These are phyloP conservation scores for Volucella inanis DNA, from an alignment of 2,888 invertebrate genomes.

Conservation along the genomic window DNA sequence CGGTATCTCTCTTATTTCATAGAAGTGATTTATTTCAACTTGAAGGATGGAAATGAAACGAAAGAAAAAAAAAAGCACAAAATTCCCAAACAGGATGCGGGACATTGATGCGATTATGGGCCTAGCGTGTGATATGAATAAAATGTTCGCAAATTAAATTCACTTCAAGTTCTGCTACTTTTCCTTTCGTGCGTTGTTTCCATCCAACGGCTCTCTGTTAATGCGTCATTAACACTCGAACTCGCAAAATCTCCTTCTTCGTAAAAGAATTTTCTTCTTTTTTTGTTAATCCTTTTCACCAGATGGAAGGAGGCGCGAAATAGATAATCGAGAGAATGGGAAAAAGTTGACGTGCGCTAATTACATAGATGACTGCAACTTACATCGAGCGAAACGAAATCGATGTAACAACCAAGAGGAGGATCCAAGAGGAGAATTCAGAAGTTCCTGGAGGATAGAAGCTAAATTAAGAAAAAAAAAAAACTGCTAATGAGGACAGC, in stretches of 20 bases:
- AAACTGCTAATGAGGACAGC: constrained; percentile 40
- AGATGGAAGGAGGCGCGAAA: neutral
- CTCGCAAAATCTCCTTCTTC: constrained; percentile 29
- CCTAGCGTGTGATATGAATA: constrained; percentile 68
- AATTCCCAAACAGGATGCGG: constrained; percentile 43
- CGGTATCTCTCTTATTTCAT: neutral
- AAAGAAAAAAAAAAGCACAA: constrained; percentile 15
- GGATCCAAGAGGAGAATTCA: neutral
- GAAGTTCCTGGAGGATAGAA: neutral
- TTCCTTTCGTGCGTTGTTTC: neutral
- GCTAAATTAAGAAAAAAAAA: constrained; percentile 17
- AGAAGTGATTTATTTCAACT: constrained; percentile 40
- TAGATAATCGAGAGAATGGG: neutral
- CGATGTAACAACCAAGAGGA: constrained; percentile 59
- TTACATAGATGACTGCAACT: constrained; percentile 73
- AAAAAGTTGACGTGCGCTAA: constrained; percentile 65
- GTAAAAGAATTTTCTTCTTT: neutral
- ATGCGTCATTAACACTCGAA: neutral
- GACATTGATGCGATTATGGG: constrained; percentile 67
- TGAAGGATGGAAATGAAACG: constrained; percentile 17
- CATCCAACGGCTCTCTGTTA: too few species aligned
- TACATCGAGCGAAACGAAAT: constrained; percentile 70
- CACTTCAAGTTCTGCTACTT: neutral
- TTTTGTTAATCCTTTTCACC: constrained; percentile 61
- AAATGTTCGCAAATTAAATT: constrained; percentile 65